These are phyloP conservation scores for Oikopleura vanhoeffeni DNA, from an alignment of 23 tunicate species.

Conservation along the genomic window DNA sequence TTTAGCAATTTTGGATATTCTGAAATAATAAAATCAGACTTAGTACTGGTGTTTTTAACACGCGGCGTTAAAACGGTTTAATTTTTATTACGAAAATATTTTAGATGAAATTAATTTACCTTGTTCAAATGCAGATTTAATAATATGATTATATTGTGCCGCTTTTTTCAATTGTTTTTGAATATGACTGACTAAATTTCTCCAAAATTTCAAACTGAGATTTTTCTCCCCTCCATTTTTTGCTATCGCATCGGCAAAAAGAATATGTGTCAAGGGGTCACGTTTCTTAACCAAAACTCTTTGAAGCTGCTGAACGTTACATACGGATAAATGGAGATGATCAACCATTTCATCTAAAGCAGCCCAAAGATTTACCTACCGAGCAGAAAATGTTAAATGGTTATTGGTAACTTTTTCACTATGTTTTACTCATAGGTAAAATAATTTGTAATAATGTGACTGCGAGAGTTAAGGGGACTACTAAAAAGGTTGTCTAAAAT, in stretches of 20 bases:
- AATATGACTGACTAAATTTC: slow-evolving; percentile 14
- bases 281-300: slow-evolving; percentile 71
- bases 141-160: slow-evolving; percentile 4
- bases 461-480: no score
- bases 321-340: background rate
- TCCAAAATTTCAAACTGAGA: background rate
- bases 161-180: background rate
- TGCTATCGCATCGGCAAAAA: slow-evolving; percentile 37
- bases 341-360: slow-evolving; percentile 9
- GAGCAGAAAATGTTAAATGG: no score
- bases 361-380: background rate
- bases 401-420: no score
- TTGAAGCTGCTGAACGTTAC: slow-evolving; percentile 50
- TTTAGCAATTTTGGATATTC: slow-evolving; percentile 83
- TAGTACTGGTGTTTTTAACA: no score
- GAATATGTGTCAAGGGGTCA: slow-evolving; percentile 61
- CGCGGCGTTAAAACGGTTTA: no score
- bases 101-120: no score
- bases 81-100: no score
- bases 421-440: no score
- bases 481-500: no score
- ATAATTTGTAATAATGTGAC: no score
- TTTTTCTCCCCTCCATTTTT: slow-evolving; percentile 21
- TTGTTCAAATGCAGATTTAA: background rate
- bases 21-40: no score